A percentile compares a stretch with the other conserved stretches of the same genome.
phyloP scores from a whole-genome alignment of 2,113 vertebrate species.

The Fukomys damarensis region DNA sequence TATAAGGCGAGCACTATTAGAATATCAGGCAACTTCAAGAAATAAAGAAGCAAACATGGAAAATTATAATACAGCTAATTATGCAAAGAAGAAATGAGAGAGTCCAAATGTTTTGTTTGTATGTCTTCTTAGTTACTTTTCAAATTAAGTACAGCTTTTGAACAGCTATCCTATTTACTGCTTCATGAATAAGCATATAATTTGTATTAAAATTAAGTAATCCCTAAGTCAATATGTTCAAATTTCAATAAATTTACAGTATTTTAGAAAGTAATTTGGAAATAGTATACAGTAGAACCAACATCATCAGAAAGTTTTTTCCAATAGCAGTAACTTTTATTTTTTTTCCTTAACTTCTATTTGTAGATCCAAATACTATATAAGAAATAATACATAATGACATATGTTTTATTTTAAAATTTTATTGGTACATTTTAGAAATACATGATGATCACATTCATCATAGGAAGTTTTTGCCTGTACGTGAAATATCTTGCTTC shows the following conservation, averaged over 20 bases:
- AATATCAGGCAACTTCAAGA: background rate
- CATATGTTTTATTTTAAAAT: too few relatives aligned
- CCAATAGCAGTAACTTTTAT: background rate
- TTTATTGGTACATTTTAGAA: too few relatives aligned
- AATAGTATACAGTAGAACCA: background rate
- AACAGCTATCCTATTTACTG: background rate
- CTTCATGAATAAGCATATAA: background rate
- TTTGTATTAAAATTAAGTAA: background rate
- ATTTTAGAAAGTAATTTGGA: background rate
- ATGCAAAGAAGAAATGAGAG: background rate
- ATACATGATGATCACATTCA: too few relatives aligned
- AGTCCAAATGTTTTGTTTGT: background rate
- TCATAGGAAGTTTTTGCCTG: too few relatives aligned
- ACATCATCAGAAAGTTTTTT: background rate
- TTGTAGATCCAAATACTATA: background rate
- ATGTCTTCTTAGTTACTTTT: constrained; percentile 2
- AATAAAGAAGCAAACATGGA: background rate
- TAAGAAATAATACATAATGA: background rate
- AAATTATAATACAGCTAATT: background rate
- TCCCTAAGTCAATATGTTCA: background rate
- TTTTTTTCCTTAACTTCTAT: background rate
- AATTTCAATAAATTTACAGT: background rate
- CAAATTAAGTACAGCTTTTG: background rate
- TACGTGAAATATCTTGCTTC: too few relatives aligned
- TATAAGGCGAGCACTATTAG: background rate